These are phyloP conservation scores for Pycnonotus jocosus DNA, from an alignment of 2,113 vertebrate genomes.

Conservation along the genomic window DNA sequence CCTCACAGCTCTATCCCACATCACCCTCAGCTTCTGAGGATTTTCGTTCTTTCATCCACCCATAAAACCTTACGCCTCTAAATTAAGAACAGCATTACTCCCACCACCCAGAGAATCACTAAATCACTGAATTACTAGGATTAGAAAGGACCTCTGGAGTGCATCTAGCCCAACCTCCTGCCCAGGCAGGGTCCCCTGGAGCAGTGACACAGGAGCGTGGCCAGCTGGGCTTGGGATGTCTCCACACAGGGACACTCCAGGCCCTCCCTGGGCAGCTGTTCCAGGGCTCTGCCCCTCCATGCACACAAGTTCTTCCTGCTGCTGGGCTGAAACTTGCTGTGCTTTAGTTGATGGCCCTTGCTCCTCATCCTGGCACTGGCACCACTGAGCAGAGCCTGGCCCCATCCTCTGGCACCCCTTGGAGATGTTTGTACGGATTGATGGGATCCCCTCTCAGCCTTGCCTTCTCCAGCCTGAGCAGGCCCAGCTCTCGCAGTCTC, in stretches of 20 bases:
- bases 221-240: not conserved
- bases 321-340: rapidly evolving
- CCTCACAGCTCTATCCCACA: not conserved
- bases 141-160: not conserved
- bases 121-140: not conserved
- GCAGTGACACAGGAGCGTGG: not conserved
- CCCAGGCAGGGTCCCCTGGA: not conserved
- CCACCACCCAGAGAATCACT: not conserved
- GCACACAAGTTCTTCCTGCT: not conserved
- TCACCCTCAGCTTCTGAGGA: no score
- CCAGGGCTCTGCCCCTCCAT: not conserved
- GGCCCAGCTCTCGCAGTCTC: not conserved
- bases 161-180: rapidly evolving
- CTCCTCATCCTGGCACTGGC: not conserved
- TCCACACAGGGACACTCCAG: not conserved
- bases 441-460: rapidly evolving
- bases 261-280: not conserved
- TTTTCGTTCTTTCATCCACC: not conserved
- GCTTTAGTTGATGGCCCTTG: rapidly evolving
- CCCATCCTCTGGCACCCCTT: not conserved
- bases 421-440: not conserved
- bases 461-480: not conserved
- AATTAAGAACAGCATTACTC: not conserved
- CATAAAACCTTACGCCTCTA: not conserved
- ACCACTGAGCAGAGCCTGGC: not conserved